phyloP scores from a whole-genome alignment of 2,888 invertebrate species.

The Melanargia galathea region DNA sequence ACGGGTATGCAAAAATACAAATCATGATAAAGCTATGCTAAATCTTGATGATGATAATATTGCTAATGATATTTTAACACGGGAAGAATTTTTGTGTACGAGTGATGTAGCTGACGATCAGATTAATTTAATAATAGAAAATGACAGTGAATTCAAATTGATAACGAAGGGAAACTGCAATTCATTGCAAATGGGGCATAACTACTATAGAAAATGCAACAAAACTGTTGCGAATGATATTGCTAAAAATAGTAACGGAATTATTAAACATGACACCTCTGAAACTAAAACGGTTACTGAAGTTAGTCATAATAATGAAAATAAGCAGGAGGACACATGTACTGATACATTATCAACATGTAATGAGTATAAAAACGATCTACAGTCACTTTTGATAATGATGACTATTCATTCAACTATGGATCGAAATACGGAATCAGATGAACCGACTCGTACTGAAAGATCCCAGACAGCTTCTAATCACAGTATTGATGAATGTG shows the following conservation, averaged over 20 bases:
- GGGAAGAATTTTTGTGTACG: conserved; percentile 47
- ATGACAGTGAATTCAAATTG: conserved; percentile 58
- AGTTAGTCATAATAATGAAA: conserved; percentile 36
- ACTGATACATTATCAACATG: background rate
- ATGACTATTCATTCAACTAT: conserved; percentile 61
- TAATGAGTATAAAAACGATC: conserved; percentile 48
- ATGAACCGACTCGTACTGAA: background rate
- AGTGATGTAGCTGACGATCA: conserved; percentile 49
- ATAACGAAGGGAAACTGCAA: conserved; percentile 47
- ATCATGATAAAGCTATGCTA: background rate
- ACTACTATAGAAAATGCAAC: conserved; percentile 32
- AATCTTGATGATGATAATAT: conserved; percentile 28
- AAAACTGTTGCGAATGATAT: conserved; percentile 37
- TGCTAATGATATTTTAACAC: conserved; percentile 27
- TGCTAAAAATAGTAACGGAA: conserved; percentile 37
- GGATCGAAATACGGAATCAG: conserved; percentile 43
- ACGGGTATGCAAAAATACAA: background rate
- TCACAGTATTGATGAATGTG: background rate
- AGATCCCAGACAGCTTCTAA: conserved; percentile 1
- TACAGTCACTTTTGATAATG: conserved; percentile 66
- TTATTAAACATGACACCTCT: conserved; percentile 35
- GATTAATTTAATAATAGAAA: conserved; percentile 53
- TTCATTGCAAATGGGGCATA: conserved; percentile 8
- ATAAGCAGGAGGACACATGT: conserved; percentile 4
- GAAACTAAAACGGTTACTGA: conserved; percentile 25